Conservation (phyloP, 2,888 invertebrate genomes). For the Eilema griseolum region DNA sequence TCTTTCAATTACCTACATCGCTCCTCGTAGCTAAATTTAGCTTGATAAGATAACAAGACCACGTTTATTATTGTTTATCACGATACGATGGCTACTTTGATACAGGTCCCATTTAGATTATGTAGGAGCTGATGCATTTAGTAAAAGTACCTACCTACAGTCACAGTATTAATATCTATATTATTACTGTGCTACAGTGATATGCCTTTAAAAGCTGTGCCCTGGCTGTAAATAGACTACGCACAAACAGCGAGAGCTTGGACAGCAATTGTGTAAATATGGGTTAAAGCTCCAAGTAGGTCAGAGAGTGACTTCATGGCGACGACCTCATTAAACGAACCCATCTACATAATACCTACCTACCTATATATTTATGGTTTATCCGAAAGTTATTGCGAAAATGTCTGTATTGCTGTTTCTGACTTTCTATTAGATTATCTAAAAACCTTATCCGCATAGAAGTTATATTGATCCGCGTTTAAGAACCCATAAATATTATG, state of each 20-base stretch:
- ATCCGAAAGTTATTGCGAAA: not conserved
- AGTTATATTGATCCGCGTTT: not conserved
- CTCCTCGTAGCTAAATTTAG: slow-evolving; percentile 29
- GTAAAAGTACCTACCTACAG: not conserved
- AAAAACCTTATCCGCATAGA: not conserved
- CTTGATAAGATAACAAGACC: slow-evolving; percentile 48
- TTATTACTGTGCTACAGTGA: too few species aligned
- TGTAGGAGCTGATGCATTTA: slow-evolving; percentile 19
- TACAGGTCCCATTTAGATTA: not conserved
- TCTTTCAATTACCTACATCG: slow-evolving; percentile 22
- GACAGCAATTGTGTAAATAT: slow-evolving; percentile 54
- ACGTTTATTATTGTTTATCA: slow-evolving; percentile 19
- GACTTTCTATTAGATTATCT: not conserved
- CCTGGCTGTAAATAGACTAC: slow-evolving; percentile 32
- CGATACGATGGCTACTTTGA: slow-evolving; percentile 11
- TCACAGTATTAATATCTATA: too few species aligned
- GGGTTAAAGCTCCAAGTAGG: slow-evolving; percentile 61
- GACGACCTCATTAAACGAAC: slow-evolving; percentile 13
- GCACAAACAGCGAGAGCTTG: slow-evolving; percentile 30
- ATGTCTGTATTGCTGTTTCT: not conserved
- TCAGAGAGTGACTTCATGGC: slow-evolving; percentile 48
- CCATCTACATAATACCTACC: not conserved
- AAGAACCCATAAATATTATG: not conserved
- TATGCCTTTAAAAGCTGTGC: slow-evolving; percentile 21
- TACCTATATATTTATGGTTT: not conserved